Evolutionary conservation across 2,113 vertebrate genomes (phyloP), one percentile per base, ranked within the genome.

Genomic region (Ploceus nigricollis): DNA sequence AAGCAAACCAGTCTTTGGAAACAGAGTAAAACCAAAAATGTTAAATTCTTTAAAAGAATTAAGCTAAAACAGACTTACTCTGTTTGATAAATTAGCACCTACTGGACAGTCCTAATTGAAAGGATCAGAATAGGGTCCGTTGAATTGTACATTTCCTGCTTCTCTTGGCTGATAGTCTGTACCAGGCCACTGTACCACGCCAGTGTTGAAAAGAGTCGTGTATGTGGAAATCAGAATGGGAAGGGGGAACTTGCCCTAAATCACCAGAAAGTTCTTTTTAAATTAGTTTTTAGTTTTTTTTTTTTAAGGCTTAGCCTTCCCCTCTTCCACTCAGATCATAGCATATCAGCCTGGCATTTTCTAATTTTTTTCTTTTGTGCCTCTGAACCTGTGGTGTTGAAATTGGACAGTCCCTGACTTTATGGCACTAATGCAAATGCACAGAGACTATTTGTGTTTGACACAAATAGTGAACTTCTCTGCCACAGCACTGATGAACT

Each of bases 321-420:
- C 2, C 1, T 7, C 4, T 2, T 3, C 5, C 6, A 7, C 4
- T 8, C 6, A 9, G 15, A 33, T 64, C n/a, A 15, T 10, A 78
- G 22, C 22, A 70, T 60, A 57, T 66, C 40, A 84, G 16, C 11
- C 39, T 22, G 24, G 15, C 35, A 21, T 64, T 85, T 66, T 79
- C 61, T 90, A 0, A 13, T 68, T 5, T 40, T 73, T 95, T 90
- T 44, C 20, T 82, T 47, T 60, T 66, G 17, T 45, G 15, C 66
- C 39, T 93, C 37, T 82, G 28, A 79, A 82, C 35, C 35, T 44
- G 6, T 19, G 33, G 22, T 75, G 30, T 68, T 75, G 44, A 66
- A 83, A 77, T 24, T 81, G 48, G 17, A 40, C 53, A 56, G 5
- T 71, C 48, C 7, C 40, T 64, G 47, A 64, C 28, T 79, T 75